Evolutionary conservation across 1,140 invertebrate genomes (phyloP).

Genomic region (Littorina saxatilis): DNA sequence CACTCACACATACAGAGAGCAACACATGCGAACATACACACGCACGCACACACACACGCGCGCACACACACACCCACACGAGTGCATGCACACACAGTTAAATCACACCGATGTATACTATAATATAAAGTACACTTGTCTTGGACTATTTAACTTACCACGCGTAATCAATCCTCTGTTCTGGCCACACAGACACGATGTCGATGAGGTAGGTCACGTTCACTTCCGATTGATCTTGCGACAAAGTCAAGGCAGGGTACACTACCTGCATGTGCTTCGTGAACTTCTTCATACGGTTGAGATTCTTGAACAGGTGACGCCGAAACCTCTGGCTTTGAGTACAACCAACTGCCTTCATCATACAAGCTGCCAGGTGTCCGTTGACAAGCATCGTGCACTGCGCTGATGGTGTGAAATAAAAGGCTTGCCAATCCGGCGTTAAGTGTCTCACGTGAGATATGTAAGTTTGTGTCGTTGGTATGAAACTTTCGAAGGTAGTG

Average conservation of each 20-base stretch:
- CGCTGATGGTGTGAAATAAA: background rate
- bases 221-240: background rate
- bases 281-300: background rate
- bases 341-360: background rate
- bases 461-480: background rate
- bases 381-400: background rate
- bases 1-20: too few species aligned
- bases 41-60: too few species aligned
- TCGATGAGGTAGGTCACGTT: slow-evolving; percentile 55
- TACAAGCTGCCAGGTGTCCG: background rate
- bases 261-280: too few species aligned
- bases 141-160: slow-evolving; percentile 49
- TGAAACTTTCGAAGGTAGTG: background rate
- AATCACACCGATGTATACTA: too few species aligned
- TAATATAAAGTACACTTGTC: too few species aligned
- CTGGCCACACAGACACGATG: slow-evolving; percentile 54
- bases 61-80: too few species aligned
- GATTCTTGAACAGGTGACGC: background rate
- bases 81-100: too few species aligned
- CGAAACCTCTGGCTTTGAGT: background rate
- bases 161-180: slow-evolving; percentile 58
- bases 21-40: too few species aligned
- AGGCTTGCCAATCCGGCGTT: background rate
- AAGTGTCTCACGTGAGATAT: background rate
- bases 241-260: too few species aligned